A percentile compares a stretch with the other conserved stretches of the same genome.
phyloP scores from a whole-genome alignment of 2,888 invertebrate species.

The Tuta absoluta region DNA sequence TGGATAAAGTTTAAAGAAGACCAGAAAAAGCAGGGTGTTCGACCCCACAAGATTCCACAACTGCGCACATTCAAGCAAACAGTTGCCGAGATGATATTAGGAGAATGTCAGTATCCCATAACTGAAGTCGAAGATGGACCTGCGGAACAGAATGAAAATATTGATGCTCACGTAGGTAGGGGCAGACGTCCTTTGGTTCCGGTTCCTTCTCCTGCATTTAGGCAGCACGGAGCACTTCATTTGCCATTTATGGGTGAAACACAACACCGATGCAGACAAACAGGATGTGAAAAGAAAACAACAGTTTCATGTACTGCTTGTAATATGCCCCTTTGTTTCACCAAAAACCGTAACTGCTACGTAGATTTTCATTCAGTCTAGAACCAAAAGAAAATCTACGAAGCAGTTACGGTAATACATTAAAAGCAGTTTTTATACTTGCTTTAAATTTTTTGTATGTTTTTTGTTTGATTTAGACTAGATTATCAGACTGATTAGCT shows the following conservation, averaged over 20 bases:
- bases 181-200: slow-evolving; percentile 3
- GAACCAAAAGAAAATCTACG: no score
- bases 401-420: not conserved
- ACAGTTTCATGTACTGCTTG: not conserved
- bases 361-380: not conserved
- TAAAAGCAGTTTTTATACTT: not conserved
- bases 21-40: not conserved
- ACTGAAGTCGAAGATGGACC: not conserved
- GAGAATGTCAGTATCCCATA: not conserved
- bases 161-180: not conserved
- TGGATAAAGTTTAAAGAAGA: slow-evolving; percentile 9
- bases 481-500: not conserved
- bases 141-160: not conserved
- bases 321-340: not conserved
- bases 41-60: slow-evolving; percentile 4
- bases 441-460: not conserved
- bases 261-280: slow-evolving; percentile 9
- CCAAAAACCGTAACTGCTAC: not conserved
- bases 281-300: not conserved
- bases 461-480: not conserved
- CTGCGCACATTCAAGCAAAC: slow-evolving; percentile 10
- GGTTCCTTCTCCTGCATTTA: not conserved
- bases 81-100: not conserved
- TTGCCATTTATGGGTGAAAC: not conserved
- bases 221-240: slow-evolving; percentile 2